These are phyloP conservation scores for Cyanoramphus novaezelandiae DNA, from an alignment of 2,113 vertebrate species.

Conservation along the genomic window DNA sequence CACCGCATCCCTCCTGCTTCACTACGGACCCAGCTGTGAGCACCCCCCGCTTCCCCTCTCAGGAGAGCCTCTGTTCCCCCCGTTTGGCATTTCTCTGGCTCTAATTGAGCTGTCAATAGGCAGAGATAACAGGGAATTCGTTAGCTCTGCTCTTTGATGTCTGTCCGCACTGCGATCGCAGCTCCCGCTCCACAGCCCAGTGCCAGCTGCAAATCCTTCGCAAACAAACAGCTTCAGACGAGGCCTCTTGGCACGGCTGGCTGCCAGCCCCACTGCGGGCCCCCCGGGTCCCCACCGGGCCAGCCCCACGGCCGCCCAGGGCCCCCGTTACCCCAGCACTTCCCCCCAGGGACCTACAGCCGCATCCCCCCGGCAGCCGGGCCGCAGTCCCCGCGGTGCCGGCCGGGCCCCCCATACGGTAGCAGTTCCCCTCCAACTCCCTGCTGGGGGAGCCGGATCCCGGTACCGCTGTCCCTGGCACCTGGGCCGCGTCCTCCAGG, in stretches of 20 bases:
- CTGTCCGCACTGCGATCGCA: background rate
- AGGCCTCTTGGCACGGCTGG: background rate
- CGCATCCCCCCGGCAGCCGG: background rate
- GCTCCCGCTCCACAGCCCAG: background rate
- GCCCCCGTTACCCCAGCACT: background rate
- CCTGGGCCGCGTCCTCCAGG: background rate
- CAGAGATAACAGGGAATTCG: slow-evolving; percentile 27
- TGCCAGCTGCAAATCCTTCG: background rate
- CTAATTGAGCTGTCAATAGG: slow-evolving; percentile 23
- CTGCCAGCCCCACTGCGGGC: background rate
- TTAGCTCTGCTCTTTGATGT: slow-evolving; percentile 7
- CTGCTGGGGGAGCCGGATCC: background rate
- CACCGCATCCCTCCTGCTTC: background rate
- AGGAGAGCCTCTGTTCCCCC: background rate
- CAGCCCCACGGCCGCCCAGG: background rate
- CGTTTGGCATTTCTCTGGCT: background rate
- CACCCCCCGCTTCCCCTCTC: background rate
- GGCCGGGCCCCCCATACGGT: background rate
- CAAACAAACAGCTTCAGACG: background rate
- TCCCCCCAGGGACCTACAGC: background rate
- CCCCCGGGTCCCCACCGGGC: background rate
- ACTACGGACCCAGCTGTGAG: background rate
- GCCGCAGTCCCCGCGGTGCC: background rate
- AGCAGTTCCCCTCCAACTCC: background rate
- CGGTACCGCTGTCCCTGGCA: background rate